These are phyloP conservation scores for Pangasianodon hypophthalmus DNA, from an alignment of 2,113 vertebrate species.

Conservation along the genomic window DNA sequence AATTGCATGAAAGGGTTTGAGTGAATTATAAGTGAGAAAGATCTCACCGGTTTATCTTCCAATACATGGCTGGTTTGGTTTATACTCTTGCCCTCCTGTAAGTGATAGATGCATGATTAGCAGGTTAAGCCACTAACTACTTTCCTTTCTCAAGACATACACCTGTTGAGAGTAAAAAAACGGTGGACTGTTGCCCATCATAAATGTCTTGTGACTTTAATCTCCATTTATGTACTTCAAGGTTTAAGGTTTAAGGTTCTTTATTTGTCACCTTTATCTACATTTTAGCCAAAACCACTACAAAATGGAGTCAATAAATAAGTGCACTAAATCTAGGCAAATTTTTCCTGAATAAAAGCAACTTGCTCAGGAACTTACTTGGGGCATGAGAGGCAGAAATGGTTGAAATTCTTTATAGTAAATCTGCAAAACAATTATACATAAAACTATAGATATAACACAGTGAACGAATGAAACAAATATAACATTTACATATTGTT, in stretches of 20 bases:
- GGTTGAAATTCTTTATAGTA: conserved; percentile 80
- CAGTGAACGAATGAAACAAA: neutral
- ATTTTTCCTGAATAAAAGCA: neutral
- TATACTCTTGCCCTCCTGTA: neutral
- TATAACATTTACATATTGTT: neutral
- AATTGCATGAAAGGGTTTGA: neutral
- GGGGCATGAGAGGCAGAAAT: conserved; percentile 75
- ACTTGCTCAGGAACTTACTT: conserved; percentile 56
- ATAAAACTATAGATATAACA: neutral
- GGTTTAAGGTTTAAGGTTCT: neutral
- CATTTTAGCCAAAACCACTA: no score
- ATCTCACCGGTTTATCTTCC: conserved; percentile 2
- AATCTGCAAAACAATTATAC: conserved; percentile 65
- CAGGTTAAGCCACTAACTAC: neutral
- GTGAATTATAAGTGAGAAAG: neutral
- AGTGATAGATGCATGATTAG: neutral
- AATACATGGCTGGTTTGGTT: neutral
- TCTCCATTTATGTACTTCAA: neutral
- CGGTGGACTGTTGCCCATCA: neutral
- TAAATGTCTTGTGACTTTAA: neutral
- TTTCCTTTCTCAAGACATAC: neutral
- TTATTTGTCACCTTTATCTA: neutral
- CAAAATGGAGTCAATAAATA: neutral
- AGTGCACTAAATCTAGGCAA: neutral
- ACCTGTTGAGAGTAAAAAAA: neutral